These are phyloP conservation scores for Mustelus asterias DNA, from an alignment of 2,113 vertebrate species.

Conservation along the genomic window DNA sequence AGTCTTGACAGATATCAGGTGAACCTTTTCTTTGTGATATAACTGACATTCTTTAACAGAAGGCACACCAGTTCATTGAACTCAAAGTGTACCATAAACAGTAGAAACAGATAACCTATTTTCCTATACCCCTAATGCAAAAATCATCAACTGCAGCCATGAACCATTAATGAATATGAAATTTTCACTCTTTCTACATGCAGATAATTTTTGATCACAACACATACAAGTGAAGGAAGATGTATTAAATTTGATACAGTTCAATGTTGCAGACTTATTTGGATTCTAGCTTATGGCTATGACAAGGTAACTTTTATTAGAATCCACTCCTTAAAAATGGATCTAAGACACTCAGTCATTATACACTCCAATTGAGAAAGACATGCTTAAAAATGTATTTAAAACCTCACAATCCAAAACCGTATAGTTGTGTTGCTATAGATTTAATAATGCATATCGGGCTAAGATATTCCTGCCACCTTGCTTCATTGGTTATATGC, in stretches of 20 bases:
- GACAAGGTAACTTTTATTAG: too few species aligned
- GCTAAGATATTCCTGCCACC: background rate
- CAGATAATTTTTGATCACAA: too few species aligned
- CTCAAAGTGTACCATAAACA: background rate
- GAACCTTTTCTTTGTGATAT: background rate
- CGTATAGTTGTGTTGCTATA: background rate
- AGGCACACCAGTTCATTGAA: background rate
- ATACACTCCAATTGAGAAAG: background rate
- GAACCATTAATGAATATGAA: too few species aligned
- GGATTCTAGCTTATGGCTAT: too few species aligned
- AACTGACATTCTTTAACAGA: background rate
- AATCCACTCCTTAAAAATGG: too few species aligned
- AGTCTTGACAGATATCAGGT: background rate
- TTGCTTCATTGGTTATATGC: background rate
- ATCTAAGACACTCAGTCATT: background rate
- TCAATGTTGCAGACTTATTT: too few species aligned
- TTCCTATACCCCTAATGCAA: too few species aligned
- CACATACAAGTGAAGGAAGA: too few species aligned
- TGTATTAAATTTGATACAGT: too few species aligned
- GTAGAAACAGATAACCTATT: too few species aligned
- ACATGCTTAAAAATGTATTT: background rate
- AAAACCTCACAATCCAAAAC: background rate
- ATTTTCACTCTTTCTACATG: too few species aligned
- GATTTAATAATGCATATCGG: background rate
- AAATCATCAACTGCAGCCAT: too few species aligned